A percentile compares a stretch with the other conserved stretches of the same genome.
These are phyloP conservation scores for Pteropus rufus DNA, from an alignment of 2,797 vertebrate genomes.

Conservation along the genomic window DNA sequence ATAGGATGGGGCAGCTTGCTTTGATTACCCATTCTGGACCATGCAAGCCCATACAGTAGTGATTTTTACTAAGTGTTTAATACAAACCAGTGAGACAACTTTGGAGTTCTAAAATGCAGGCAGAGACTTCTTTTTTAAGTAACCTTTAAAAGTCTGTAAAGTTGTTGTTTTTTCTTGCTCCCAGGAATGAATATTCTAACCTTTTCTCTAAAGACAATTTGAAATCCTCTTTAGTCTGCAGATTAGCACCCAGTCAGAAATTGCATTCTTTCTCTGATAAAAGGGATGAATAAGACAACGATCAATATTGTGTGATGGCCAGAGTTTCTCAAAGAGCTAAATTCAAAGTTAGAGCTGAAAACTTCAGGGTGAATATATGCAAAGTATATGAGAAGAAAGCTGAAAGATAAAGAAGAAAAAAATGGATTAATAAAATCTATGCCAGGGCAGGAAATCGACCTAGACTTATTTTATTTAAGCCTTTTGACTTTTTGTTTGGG, in stretches of 20 bases:
- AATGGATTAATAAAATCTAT: slow-evolving; percentile 39
- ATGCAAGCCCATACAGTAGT: neutral
- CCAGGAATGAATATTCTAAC: slow-evolving; percentile 24
- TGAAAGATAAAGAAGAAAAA: slow-evolving; percentile 41
- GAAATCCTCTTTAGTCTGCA: slow-evolving; percentile 48
- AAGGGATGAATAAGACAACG: slow-evolving; percentile 35
- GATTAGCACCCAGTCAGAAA: slow-evolving; percentile 40
- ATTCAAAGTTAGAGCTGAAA: slow-evolving; percentile 19
- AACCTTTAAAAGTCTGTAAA: slow-evolving; percentile 29
- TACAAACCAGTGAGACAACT: slow-evolving; percentile 20
- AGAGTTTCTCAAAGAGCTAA: slow-evolving; percentile 3
- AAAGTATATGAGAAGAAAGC: neutral
- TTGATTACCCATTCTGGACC: neutral
- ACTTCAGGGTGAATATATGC: neutral
- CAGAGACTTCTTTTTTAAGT: neutral
- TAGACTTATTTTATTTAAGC: slow-evolving; percentile 53
- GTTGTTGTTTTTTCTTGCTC: neutral
- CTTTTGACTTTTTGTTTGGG: slow-evolving; percentile 54
- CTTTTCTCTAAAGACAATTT: slow-evolving; percentile 19
- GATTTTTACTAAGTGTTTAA: slow-evolving; percentile 58
- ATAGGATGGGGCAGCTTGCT: slow-evolving; percentile 12
- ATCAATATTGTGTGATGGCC: neutral
- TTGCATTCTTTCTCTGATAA: slow-evolving; percentile 30
- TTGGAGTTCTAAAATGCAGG: neutral
- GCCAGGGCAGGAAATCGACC: slow-evolving; percentile 34